These are phyloP conservation scores for Grus americana DNA, from an alignment of 2,113 vertebrate genomes.

Conservation along the genomic window DNA sequence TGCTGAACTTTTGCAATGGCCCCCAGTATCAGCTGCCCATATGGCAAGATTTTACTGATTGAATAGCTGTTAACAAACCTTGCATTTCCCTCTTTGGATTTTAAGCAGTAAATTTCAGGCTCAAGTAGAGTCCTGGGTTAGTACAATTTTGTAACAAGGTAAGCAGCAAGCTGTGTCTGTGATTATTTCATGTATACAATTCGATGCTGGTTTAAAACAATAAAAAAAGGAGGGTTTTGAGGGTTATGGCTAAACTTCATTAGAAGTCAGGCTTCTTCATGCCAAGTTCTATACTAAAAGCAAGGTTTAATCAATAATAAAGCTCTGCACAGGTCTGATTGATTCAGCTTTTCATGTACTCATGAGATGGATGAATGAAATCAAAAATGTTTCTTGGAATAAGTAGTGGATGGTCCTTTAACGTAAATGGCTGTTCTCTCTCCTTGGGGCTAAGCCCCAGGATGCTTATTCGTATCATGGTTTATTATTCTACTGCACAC, in stretches of 20 bases:
- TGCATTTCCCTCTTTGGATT: not conserved
- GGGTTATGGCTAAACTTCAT: not conserved
- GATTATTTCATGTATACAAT: not conserved
- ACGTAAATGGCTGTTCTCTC: not conserved
- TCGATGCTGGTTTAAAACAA: not conserved
- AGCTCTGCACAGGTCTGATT: not conserved
- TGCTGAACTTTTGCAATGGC: not conserved
- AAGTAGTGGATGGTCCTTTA: not conserved
- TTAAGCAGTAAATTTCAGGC: not conserved
- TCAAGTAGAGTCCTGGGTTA: not conserved
- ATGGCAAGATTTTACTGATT: not conserved
- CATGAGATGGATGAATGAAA: not conserved
- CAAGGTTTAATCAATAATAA: not conserved
- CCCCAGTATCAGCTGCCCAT: not conserved
- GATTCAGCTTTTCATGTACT: not conserved
- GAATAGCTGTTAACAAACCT: not conserved
- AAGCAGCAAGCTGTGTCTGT: not conserved
- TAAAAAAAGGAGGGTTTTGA: not conserved
- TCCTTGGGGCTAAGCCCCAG: not conserved
- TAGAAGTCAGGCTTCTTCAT: not conserved
- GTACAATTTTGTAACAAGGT: not conserved
- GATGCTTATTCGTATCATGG: not conserved
- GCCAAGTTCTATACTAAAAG: not conserved
- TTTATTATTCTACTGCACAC: not conserved
- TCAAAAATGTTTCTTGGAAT: not conserved